Percentiles rank a stretch among this genome's conserved stretches.
Conservation (phyloP, 2,113 vertebrate genomes). For the Nycticorax nycticorax region DNA sequence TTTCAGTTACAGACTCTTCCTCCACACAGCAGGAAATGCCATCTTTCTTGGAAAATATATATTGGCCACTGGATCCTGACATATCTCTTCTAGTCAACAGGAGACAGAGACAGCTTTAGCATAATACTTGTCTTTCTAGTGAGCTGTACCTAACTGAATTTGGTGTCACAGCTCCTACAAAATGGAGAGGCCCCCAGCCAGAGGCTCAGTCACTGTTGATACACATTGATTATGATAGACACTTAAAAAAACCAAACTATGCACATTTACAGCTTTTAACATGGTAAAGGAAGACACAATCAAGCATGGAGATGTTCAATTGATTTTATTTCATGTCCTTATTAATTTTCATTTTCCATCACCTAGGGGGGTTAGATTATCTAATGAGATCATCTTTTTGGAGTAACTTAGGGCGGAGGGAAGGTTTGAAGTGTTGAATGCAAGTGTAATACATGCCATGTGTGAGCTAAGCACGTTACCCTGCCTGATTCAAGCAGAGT, state of each 20-base stretch:
- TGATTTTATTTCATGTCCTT: not conserved
- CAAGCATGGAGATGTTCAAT: not conserved
- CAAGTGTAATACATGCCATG: not conserved
- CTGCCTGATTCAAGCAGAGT: not conserved
- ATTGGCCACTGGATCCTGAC: not conserved
- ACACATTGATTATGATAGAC: not conserved
- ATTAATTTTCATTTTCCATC: not conserved
- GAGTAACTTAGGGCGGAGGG: not conserved
- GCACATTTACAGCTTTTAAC: not conserved
- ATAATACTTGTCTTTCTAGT: not conserved
- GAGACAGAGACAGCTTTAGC: not conserved
- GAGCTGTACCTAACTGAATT: not conserved
- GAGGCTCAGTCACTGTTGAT: not conserved
- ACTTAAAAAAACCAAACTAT: not conserved
- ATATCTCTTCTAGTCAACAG: not conserved
- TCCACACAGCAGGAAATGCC: not conserved
- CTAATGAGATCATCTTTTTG: not conserved
- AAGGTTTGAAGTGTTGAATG: not conserved
- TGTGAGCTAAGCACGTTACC: not conserved
- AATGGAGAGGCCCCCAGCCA: not conserved
- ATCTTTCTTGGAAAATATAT: not conserved
- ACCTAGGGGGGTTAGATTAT: not conserved
- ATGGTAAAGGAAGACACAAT: not conserved
- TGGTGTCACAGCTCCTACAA: not conserved
- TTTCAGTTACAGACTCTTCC: not conserved